Conservation (phyloP, 2,113 vertebrate genomes). For the Nothocercus nigrocapillus region DNA sequence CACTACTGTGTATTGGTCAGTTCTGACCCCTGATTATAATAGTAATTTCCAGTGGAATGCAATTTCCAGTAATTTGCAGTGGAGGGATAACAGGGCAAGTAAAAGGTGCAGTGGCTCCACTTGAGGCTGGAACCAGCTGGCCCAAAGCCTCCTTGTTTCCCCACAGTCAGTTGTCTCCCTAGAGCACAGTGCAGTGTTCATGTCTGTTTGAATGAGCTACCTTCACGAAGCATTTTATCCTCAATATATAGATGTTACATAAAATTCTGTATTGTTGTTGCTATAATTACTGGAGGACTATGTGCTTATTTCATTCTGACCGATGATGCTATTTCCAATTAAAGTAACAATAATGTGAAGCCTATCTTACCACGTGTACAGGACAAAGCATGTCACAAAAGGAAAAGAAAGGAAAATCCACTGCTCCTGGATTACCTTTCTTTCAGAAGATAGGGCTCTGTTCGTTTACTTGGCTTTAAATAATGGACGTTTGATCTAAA, state of each 20-base stretch:
- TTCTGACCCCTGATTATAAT: neutral
- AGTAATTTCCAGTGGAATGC: neutral
- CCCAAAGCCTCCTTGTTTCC: neutral
- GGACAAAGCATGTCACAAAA: neutral
- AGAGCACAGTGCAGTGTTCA: neutral
- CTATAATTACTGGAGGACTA: neutral
- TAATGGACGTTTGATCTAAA: neutral
- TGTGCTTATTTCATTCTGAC: neutral
- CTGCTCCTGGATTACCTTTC: neutral
- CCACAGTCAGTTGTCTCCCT: neutral
- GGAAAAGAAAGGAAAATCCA: neutral
- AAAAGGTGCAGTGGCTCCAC: neutral
- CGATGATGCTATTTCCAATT: neutral
- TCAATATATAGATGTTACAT: neutral
- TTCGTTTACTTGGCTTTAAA: neutral
- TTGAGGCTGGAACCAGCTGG: neutral
- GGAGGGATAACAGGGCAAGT: neutral
- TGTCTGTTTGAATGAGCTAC: neutral
- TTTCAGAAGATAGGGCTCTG: neutral
- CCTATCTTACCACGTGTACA: fast-evolving
- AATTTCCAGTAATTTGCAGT: neutral
- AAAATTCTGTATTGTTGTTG: neutral
- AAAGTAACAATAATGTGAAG: neutral
- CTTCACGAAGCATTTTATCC: neutral
- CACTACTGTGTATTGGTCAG: neutral